Evolutionary conservation across 1,140 invertebrate species (phyloP).

Genomic region (Drosophila tristis): DNA sequence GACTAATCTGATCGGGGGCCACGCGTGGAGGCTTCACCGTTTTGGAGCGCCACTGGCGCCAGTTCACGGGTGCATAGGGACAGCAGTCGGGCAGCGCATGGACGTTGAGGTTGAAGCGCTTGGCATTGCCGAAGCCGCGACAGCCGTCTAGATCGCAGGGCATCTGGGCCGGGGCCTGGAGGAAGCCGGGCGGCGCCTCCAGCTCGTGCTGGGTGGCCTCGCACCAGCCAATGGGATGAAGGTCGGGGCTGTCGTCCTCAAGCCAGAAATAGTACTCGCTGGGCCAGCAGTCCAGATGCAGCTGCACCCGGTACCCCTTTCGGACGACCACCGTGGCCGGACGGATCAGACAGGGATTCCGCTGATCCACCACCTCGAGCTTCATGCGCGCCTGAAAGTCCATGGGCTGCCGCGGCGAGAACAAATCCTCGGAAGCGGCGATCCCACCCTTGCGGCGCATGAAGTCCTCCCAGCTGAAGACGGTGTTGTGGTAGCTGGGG

Average conservation of each 20-base stretch:
- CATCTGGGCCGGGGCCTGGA: constrained; percentile 41
- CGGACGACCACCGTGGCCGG: constrained; percentile 93
- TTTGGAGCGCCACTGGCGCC: constrained; percentile 77
- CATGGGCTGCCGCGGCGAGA: constrained; percentile 90
- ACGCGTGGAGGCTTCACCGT: constrained; percentile 70
- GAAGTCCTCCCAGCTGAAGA: constrained; percentile 95
- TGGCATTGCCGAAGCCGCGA: constrained; percentile 91
- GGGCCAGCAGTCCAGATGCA: constrained; percentile 97
- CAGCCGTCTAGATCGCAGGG: constrained; percentile 91
- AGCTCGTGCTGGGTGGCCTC: constrained; percentile 93
- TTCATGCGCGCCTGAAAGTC: constrained; percentile 95
- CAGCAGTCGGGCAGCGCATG: constrained; percentile 92
- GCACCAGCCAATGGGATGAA: constrained; percentile 97
- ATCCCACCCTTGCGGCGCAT: constrained; percentile 89
- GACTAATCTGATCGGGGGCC: constrained; percentile 43
- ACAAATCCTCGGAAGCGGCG: constrained; percentile 92
- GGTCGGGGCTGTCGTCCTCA: constrained; percentile 94
- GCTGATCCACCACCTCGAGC: constrained; percentile 95
- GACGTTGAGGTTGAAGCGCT: constrained; percentile 90
- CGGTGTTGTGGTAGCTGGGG: constrained; percentile 88
- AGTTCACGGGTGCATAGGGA: constrained; percentile 88
- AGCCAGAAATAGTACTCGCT: constrained; percentile 94
- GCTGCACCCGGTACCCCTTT: constrained; percentile 90
- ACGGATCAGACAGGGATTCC: constrained; percentile 90
- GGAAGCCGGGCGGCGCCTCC: constrained; percentile 89